A percentile compares a stretch with the other conserved stretches of the same genome.
These are phyloP conservation scores for Sturnira hondurensis DNA, from an alignment of 2,113 vertebrate species.

Conservation along the genomic window DNA sequence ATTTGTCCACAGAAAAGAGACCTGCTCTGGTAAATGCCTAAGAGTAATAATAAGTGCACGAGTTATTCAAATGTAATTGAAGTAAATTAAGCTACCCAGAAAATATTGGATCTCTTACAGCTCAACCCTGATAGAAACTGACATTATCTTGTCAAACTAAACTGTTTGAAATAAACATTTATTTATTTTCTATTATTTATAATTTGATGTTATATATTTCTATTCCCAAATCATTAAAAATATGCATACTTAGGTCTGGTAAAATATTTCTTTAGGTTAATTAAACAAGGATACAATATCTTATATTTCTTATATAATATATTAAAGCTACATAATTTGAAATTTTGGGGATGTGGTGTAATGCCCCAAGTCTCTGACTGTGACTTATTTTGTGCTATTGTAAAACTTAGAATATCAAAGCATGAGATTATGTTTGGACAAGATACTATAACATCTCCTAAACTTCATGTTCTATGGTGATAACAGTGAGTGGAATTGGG, in stretches of 20 bases:
- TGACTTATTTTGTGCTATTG: background rate
- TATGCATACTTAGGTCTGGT: background rate
- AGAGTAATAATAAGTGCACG: background rate
- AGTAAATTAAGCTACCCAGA: background rate
- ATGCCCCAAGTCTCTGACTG: background rate
- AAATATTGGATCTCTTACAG: background rate
- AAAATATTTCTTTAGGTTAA: background rate
- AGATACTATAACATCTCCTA: background rate
- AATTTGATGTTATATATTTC: background rate
- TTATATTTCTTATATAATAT: background rate
- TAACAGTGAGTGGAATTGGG: background rate
- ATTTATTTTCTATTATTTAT: background rate
- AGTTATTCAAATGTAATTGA: background rate
- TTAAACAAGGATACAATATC: background rate
- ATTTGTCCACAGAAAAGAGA: background rate
- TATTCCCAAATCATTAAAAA: background rate
- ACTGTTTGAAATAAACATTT: background rate
- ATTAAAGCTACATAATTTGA: background rate
- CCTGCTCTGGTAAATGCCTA: background rate
- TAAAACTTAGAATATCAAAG: background rate
- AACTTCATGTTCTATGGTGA: background rate
- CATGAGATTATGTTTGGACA: background rate
- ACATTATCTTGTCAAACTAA: background rate
- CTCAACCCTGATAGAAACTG: background rate
- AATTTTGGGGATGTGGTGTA: accelerated